Conservation (phyloP, 2,113 vertebrate genomes). For the Malurus melanocephalus region DNA sequence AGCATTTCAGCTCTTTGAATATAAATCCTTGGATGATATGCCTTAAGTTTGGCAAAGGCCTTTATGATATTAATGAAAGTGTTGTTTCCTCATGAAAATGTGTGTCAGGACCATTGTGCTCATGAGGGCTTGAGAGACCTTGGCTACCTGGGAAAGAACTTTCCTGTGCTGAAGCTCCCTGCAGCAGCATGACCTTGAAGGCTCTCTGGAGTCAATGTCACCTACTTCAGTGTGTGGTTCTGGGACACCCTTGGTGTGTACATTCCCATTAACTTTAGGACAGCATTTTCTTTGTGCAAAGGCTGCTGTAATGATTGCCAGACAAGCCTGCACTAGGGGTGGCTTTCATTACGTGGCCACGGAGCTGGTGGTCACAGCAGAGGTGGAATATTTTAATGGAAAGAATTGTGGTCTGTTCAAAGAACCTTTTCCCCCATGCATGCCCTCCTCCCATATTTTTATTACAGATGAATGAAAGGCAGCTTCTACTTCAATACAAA, state of each 20-base stretch:
- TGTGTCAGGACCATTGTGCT: neutral
- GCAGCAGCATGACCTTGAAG: neutral
- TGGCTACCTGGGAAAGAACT: neutral
- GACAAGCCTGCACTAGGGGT: neutral
- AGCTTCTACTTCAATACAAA: neutral
- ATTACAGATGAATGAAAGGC: neutral
- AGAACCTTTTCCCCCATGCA: neutral
- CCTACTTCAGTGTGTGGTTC: neutral
- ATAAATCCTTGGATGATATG: neutral
- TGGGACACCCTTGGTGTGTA: neutral
- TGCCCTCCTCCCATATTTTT: neutral
- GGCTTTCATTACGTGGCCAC: neutral
- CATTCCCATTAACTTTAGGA: neutral
- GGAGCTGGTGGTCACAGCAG: neutral
- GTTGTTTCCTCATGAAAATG: neutral
- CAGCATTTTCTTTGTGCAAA: neutral
- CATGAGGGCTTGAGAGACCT: neutral
- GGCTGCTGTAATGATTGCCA: neutral
- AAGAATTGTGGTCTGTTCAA: neutral
- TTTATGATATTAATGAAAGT: neutral
- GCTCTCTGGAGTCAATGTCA: neutral
- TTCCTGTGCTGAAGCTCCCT: neutral
- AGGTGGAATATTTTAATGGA: neutral
- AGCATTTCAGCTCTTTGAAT: neutral
- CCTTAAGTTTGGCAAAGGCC: neutral